Evolutionary conservation across 2,888 invertebrate genomes (phyloP), one percentile per base, ranked within the genome.

Genomic region (Sacculina carcini): DNA sequence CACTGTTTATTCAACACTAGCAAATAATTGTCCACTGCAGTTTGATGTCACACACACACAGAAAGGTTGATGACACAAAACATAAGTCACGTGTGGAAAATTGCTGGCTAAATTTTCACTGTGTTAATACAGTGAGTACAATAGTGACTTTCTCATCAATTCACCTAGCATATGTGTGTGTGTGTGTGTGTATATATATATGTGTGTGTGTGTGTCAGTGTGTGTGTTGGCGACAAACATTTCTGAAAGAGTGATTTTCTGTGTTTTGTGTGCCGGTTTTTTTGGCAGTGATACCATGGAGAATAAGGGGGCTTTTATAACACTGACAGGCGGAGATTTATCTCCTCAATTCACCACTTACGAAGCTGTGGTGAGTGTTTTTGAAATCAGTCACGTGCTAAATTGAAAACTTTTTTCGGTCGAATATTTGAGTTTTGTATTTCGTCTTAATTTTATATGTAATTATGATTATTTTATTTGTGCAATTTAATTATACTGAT

Each of bases 251-350:
- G 34, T 39, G 26, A 48, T 42, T 52, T 46, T 21, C 48, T 42
- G 38, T 60, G 57, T n/a, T n/a, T n/a, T n/a, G 6, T 3, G 19
- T 4, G 19, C 38, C 5, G 4, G 5, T 4, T 19, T 57, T 52
- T 56, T 52, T 73, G 73, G 38, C 67, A 90, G 92, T 76, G 94
- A 96, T 77, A 85, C 89, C 53, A 94, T 98, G 87, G 92, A 89
- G 61, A 99, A 99, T 71, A 79, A 82, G 68, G 98, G 96, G 64
- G 94, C 98, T 61, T 96, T 86, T 69, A 92, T 98, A 63, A 90
- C 78, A 59, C 75, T 98, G 65, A 83, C 77, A 56, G 98, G 96
- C 54, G 79, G 78, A 65, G 80, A 86, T 65, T 77, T 96, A 71
- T 77, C 73, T 64, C 96, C 96, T 44, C 76, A 81, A 59, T 92